Conservation (phyloP, 1,140 invertebrate genomes). For the Trialeurodes vaporariorum region DNA sequence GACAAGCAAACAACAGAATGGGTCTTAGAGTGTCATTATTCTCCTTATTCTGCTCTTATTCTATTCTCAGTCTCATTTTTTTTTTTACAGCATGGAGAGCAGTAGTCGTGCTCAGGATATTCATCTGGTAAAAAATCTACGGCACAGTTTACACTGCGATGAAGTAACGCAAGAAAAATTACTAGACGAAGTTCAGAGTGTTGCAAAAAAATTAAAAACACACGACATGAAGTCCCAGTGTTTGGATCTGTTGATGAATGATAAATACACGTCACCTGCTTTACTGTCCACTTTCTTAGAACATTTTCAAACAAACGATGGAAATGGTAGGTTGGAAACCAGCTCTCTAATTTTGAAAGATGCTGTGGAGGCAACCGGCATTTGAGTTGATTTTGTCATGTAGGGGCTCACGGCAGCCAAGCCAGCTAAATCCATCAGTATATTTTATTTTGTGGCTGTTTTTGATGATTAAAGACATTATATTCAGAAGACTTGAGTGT, state of each 20-base stretch:
- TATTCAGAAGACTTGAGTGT: too few species aligned
- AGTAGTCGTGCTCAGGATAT: slow-evolving; percentile 74
- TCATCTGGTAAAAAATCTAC: slow-evolving; percentile 70
- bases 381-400: too few species aligned
- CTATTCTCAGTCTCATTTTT: slow-evolving; percentile 9
- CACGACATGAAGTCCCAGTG: slow-evolving; percentile 55
- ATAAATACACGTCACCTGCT: slow-evolving; percentile 44
- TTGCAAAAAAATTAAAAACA: slow-evolving; percentile 56
- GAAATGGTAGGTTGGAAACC: slow-evolving; percentile 24
- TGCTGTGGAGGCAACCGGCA: too few species aligned
- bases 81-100: slow-evolving; percentile 55
- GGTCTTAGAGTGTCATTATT: slow-evolving; percentile 3
- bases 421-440: too few species aligned
- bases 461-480: too few species aligned
- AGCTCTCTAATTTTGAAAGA: too few species aligned
- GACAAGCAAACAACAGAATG: not conserved
- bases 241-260: slow-evolving; percentile 53
- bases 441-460: too few species aligned
- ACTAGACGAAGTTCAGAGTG: slow-evolving; percentile 38
- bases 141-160: slow-evolving; percentile 48
- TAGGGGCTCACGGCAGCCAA: too few species aligned
- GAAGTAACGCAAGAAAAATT: slow-evolving; percentile 40
- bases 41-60: slow-evolving; percentile 4
- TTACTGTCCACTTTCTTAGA: slow-evolving; percentile 31
- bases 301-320: slow-evolving; percentile 16